These are phyloP conservation scores for Pristionchus fissidentatus DNA, from an alignment of 2,888 invertebrate genomes.

Conservation along the genomic window DNA sequence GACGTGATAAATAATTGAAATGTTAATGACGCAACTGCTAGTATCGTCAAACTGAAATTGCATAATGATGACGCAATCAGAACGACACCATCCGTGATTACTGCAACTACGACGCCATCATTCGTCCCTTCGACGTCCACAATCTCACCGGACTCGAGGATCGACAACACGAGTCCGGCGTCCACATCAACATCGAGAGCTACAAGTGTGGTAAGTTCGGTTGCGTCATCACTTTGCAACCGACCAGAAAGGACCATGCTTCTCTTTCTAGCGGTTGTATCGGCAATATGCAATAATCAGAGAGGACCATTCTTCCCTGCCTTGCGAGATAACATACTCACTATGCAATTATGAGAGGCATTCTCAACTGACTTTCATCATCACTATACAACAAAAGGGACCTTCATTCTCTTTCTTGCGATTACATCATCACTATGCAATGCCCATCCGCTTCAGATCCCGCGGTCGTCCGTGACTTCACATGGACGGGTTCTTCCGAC, in stretches of 20 bases:
- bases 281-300: too few relatives aligned
- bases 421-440: background rate
- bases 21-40: background rate
- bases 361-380: too few relatives aligned
- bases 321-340: too few relatives aligned
- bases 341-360: too few relatives aligned
- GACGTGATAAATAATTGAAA: too few relatives aligned
- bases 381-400: too few relatives aligned
- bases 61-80: slow-evolving; percentile 55
- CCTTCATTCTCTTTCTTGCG: too few relatives aligned
- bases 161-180: slow-evolving; percentile 54
- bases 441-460: slow-evolving; percentile 55
- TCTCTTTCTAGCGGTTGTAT: too few relatives aligned
- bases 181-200: slow-evolving; percentile 67
- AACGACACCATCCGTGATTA: background rate
- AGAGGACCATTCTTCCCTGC: too few relatives aligned
- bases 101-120: background rate
- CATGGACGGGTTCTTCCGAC: slow-evolving; percentile 63
- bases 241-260: too few relatives aligned
- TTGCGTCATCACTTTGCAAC: background rate
- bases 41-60: background rate
- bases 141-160: slow-evolving; percentile 46
- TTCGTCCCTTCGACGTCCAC: slow-evolving; percentile 53
- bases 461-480: slow-evolving; percentile 68
- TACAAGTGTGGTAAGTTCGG: slow-evolving; percentile 67